Conservation (phyloP, 37 sponge, comb jelly and placozoan species). For the Oscarella lobularis region DNA sequence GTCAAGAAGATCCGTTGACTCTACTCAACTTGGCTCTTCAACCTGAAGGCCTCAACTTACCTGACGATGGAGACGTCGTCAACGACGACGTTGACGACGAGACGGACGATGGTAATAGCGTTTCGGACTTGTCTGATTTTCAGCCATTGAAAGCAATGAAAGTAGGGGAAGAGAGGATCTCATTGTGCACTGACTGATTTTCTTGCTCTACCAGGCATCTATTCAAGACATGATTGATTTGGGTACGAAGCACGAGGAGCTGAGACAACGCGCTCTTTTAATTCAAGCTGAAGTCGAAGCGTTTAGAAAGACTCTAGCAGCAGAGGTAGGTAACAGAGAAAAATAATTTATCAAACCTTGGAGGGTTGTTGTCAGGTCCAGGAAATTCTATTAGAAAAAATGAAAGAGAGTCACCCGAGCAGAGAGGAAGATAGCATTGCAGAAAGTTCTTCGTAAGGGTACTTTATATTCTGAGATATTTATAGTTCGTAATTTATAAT, state of each 20-base stretch:
- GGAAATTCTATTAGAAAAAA: no score
- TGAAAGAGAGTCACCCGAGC: no score
- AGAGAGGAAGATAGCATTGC: no score
- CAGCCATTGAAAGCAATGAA: background rate
- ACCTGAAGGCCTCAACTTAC: background rate
- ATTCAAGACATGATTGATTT: background rate
- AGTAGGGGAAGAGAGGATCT: background rate
- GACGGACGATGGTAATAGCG: background rate
- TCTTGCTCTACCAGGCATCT: no score
- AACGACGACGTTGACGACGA: no score
- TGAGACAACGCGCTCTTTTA: background rate
- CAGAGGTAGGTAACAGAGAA: no score
- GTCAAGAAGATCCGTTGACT: constrained; percentile 1
- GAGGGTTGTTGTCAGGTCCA: no score
- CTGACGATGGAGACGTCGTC: background rate
- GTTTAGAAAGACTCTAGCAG: background rate
- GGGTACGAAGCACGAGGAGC: background rate
- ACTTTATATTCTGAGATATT: no score
- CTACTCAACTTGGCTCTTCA: background rate
- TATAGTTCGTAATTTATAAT: no score
- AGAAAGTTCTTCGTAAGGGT: no score
- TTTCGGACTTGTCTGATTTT: background rate
- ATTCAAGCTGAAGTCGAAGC: background rate
- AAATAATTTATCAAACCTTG: no score
- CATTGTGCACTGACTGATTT: no score